Percentiles rank a stretch among this genome's conserved stretches.
phyloP scores from a whole-genome alignment of 2,113 vertebrate genomes.

The Chaenogobius annularis region DNA sequence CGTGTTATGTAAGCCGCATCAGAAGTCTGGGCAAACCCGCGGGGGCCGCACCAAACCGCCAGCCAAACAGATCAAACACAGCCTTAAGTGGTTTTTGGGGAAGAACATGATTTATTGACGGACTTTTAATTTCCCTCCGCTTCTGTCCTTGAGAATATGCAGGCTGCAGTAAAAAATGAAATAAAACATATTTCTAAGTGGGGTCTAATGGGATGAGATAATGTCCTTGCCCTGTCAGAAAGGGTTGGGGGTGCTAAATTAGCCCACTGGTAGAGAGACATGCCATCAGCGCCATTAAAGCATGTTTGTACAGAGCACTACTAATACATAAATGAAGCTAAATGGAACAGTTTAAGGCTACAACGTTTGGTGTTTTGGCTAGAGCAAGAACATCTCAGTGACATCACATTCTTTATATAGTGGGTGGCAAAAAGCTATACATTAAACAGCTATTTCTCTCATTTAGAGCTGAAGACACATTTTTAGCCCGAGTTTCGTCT shows the following conservation, averaged over 20 bases:
- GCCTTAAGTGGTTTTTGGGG: constrained; percentile 3
- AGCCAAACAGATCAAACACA: constrained; percentile 46
- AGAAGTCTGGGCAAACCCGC: constrained; percentile 10
- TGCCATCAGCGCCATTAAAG: too few relatives aligned
- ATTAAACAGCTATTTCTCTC: too few relatives aligned
- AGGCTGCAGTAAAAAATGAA: constrained; percentile 33
- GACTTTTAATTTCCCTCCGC: constrained; percentile 4
- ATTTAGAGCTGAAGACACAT: too few relatives aligned
- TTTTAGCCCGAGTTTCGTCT: too few relatives aligned
- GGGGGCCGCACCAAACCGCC: constrained; percentile 9
- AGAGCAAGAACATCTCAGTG: too few relatives aligned
- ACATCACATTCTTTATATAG: too few relatives aligned
- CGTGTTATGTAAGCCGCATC: constrained; percentile 33
- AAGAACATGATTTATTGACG: constrained; percentile 40
- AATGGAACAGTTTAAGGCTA: too few relatives aligned
- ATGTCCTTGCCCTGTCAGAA: constrained; percentile 4
- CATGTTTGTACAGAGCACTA: too few relatives aligned
- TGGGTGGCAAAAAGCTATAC: too few relatives aligned
- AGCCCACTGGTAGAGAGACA: neutral
- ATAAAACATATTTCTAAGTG: constrained; percentile 11
- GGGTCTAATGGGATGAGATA: constrained; percentile 12
- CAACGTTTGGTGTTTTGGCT: too few relatives aligned
- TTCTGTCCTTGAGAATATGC: constrained; percentile 16
- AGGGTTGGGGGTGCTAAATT: neutral
- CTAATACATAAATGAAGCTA: too few relatives aligned